Evolutionary conservation across 2,888 invertebrate genomes (phyloP), one percentile per base, ranked within the genome.

Genomic region (Trichogramma dendrolimi): DNA sequence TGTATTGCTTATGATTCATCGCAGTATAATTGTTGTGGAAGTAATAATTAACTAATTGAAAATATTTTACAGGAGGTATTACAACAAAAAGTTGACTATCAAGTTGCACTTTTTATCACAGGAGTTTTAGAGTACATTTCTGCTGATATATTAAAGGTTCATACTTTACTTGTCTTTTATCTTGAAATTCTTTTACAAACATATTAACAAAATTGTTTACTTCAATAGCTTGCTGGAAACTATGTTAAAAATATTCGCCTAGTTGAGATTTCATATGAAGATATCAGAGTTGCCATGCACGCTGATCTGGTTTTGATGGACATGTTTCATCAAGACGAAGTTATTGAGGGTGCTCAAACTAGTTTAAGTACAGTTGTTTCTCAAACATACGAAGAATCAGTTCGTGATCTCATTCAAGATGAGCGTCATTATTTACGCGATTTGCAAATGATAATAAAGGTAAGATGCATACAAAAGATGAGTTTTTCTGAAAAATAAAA

Each of bases 271-370:
- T 92, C 95, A 0, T 90, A 90, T 68, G 90, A 95, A 76, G 98
- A 98, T 79, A 93, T 99, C 75, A 91, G 92, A 82, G 96, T 97
- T 60, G 96, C 97, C 56, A 94, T 98, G 92, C 94, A 93, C 79
- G 97, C 96, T 59, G 98, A 98, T 79, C 94, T 95, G 89, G 94
- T 94, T 55, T 83, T 97, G 66, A 94, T 96, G 90, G 96, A 96
- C 81, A 92, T 97, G 91, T 96, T 97, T 82, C 93, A 93, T 81
- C 94, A 93, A 82, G 94, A 95, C 75, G 78, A 79, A 64, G 75
- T 73, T 66, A 70, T 75, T 44, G 90, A 91, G 63, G 87, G 83
- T 62, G 77, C 82, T 54, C 77, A 78, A 64, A 78, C 77, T 67
- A 75, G 78, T 57, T 70, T 76, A 63, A 75, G 78, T 52, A 72